Evolutionary conservation across 2,113 vertebrate species (phyloP).

Genomic region (Mormyrus lacerda): DNA sequence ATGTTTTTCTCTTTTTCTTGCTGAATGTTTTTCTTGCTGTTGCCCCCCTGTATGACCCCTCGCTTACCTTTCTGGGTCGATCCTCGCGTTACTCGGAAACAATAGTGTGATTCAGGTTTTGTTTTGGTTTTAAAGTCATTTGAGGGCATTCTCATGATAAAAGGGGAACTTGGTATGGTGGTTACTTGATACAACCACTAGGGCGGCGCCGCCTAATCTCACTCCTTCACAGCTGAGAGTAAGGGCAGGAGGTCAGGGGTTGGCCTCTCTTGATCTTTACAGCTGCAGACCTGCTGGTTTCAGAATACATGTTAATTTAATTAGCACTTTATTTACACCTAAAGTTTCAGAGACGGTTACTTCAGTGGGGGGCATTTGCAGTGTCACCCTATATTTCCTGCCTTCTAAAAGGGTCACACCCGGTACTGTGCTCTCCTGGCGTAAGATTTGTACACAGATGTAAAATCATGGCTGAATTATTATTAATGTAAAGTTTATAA

Average conservation of each 20-base stretch:
- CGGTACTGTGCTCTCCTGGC: neutral
- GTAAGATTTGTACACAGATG: neutral
- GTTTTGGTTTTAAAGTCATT: neutral
- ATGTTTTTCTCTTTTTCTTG: neutral
- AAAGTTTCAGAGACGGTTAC: neutral
- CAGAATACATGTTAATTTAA: neutral
- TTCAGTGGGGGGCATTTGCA: neutral
- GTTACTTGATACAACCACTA: slow-evolving; percentile 9
- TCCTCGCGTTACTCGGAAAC: neutral
- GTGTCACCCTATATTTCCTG: neutral
- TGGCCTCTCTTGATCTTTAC: neutral
- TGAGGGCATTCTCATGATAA: neutral
- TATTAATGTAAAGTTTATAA: neutral
- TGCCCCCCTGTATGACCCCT: neutral
- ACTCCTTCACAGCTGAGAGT: neutral
- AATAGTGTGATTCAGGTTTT: slow-evolving; percentile 15
- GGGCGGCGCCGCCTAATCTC: neutral
- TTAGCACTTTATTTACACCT: neutral
- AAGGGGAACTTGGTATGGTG: neutral
- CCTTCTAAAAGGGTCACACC: neutral
- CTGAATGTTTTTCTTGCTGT: neutral
- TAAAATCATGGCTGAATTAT: neutral
- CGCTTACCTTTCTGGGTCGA: neutral
- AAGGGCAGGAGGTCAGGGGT: neutral
- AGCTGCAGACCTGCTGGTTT: neutral